Evolutionary conservation across 2,113 vertebrate species (phyloP).

Genomic region (Antennarius striatus): DNA sequence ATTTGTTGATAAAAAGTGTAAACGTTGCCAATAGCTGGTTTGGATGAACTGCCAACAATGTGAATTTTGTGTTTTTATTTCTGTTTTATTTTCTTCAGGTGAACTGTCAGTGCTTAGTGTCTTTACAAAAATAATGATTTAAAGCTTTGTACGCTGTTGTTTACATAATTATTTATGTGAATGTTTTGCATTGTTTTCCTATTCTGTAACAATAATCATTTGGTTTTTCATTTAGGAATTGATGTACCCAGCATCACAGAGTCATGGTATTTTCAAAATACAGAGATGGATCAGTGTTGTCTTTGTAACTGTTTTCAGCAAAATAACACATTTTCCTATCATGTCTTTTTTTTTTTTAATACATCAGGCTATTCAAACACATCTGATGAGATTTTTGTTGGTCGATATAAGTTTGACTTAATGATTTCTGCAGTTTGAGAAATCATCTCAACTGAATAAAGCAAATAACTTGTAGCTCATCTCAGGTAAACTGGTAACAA

Average conservation of each 20-base stretch:
- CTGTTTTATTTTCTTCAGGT: not conserved
- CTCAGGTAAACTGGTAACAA: too few relatives aligned
- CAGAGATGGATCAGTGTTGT: constrained; percentile 40
- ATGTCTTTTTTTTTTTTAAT: too few relatives aligned
- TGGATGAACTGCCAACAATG: constrained; percentile 4
- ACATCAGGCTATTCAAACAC: not conserved
- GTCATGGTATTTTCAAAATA: not conserved
- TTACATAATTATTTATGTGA: constrained; percentile 23
- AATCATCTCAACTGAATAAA: constrained; percentile 13
- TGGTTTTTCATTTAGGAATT: not conserved
- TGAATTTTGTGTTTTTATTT: not conserved
- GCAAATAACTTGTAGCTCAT: not conserved
- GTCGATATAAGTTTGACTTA: not conserved
- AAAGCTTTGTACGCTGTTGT: constrained; percentile 31
- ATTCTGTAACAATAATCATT: not conserved
- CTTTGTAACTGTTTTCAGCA: not conserved
- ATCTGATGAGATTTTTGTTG: not conserved
- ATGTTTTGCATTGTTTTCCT: constrained; percentile 2
- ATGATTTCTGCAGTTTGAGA: not conserved
- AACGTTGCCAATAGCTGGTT: constrained; percentile 7
- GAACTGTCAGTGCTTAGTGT: not conserved
- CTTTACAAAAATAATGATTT: not conserved
- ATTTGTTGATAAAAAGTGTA: not conserved
- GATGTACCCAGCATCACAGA: too few relatives aligned
- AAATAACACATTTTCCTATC: not conserved